Evolutionary conservation across 2,888 invertebrate species (phyloP), one percentile per base, ranked within the genome.

Genomic region (Conchocele bisecta): DNA sequence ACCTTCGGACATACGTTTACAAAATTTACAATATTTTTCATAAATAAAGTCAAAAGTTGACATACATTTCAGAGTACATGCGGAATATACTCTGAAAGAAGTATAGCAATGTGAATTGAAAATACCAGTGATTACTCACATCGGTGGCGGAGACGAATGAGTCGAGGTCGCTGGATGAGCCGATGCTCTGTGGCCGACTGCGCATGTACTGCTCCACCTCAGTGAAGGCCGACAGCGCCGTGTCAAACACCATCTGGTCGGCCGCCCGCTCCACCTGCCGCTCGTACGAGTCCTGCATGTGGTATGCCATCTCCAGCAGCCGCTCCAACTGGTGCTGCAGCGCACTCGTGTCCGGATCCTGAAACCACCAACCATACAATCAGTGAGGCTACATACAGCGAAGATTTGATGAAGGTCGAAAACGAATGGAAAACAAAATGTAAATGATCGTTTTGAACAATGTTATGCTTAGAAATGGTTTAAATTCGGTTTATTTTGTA

Each of bases 121-220:
- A n/a, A n/a, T n/a, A n/a, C n/a, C n/a, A n/a, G n/a, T n/a, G n/a
- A n/a, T n/a, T n/a, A 79, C 87, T 86, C 80, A 91, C 91, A 91
- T 98, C 98, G 88, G 97, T 95, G 0, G 98, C 98, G 1, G 98
- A 98, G 54, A 97, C 97, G 92, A 98, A 99, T 74, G 98, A 98
- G 90, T 98, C 98, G 46, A 86, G 83, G 59, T 91, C 91, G 66
- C 88, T 88, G 3, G 83, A 78, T 0, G 88, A 88, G 3, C 85
- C 86, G 11, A 81, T 83, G 58, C 86, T 88, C 39, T 85, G 70
- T 42, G 77, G 82, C 37, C 78, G 56, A 22, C 58, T 70, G 7
- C 76, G 63, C 22, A 75, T 72, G 13, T 72, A 61, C 11, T 73
- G 64, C 31, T 84, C 81, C 46, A 84, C 79, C 50, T 82, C 81